Conservation (phyloP, 2,888 invertebrate species). For the Ormyrus rosae region DNA sequence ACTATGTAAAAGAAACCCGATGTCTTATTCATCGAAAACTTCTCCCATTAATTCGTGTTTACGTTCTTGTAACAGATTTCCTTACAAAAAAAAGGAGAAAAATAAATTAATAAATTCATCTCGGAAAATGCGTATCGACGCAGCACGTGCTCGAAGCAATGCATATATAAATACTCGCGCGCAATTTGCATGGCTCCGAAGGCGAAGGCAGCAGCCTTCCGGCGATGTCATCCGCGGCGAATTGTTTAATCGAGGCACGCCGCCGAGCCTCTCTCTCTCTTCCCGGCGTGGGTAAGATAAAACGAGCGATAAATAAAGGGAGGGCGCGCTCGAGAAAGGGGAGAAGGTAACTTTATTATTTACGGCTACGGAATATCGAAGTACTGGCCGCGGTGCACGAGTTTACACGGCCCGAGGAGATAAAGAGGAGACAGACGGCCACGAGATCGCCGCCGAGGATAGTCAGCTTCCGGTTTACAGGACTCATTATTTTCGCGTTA, state of each 20-base stretch:
- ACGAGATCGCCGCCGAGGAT: conserved; percentile 61
- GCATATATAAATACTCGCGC: no score
- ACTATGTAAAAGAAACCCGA: no score
- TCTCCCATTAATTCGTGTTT: no score
- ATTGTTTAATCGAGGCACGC: conserved; percentile 48
- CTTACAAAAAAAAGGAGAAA: no score
- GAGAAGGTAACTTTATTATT: conserved; percentile 41
- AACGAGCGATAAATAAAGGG: conserved; percentile 39
- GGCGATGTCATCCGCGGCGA: conserved; percentile 43
- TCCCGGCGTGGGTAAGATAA: conserved; percentile 11
- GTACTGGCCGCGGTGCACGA: neutral
- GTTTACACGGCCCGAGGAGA: conserved; percentile 8
- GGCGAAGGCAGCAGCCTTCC: neutral
- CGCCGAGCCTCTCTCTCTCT: neutral
- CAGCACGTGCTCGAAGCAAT: no score
- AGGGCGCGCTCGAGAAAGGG: neutral
- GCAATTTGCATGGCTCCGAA: conserved; percentile 18
- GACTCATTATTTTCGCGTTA: conserved; percentile 66
- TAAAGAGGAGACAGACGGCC: conserved; percentile 26
- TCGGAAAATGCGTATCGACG: no score
- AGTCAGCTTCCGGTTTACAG: conserved; percentile 61
- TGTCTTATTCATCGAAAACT: neutral
- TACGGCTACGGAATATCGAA: conserved; percentile 29
- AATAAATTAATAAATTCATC: no score
- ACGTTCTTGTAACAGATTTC: no score